A percentile compares a stretch with the other conserved stretches of the same genome.
Conservation (phyloP, 2,113 vertebrate species). For the Corythoichthys haematopterus region DNA sequence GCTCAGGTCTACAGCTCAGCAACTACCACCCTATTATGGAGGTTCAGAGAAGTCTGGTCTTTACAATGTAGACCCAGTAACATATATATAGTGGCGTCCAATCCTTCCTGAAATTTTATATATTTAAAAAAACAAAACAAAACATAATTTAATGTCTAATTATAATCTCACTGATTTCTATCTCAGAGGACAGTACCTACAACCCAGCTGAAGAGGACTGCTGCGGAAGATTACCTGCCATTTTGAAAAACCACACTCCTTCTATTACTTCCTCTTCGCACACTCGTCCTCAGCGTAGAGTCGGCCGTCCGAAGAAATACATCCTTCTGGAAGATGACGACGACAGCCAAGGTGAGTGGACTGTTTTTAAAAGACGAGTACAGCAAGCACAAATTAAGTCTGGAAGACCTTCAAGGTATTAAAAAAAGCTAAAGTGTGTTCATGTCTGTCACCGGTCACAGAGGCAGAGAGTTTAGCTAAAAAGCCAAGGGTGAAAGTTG, state of each 20-base stretch:
- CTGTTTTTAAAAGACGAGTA: constrained; percentile 1
- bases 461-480: constrained; percentile 71
- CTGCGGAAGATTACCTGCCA: constrained; percentile 69
- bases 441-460: constrained; percentile 42
- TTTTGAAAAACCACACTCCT: constrained; percentile 63
- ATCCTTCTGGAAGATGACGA: constrained; percentile 63
- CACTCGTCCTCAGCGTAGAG: constrained; percentile 79
- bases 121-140: background rate
- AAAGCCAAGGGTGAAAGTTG: constrained; percentile 43
- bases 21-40: no score
- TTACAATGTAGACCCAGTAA: no score
- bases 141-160: background rate
- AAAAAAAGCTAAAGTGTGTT: background rate
- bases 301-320: constrained; percentile 86
- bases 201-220: constrained; percentile 85
- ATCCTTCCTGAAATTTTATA: no score
- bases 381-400: background rate
- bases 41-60: no score
- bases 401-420: background rate
- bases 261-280: constrained; percentile 73
- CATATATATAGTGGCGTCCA: no score
- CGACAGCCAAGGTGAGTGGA: constrained; percentile 65
- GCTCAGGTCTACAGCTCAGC: no score
- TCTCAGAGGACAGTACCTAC: constrained; percentile 90
- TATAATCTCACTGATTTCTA: background rate